Evolutionary conservation across 2,113 vertebrate species (phyloP).

Genomic region (Podarcis raffonei): DNA sequence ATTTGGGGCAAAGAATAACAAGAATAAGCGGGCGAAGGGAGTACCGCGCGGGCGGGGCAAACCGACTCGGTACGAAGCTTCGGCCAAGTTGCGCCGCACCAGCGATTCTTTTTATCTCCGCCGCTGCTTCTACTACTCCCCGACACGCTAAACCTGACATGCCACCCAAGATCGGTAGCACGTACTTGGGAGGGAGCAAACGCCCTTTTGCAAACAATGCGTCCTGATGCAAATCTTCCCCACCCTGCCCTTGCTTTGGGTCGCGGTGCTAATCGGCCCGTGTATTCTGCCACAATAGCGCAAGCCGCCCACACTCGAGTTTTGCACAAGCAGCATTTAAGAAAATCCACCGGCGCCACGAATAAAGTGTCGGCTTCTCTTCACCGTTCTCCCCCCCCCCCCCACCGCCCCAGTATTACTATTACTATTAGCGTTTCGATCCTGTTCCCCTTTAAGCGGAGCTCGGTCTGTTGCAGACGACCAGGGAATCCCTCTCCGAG

Average conservation of each 20-base stretch:
- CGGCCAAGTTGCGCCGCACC: neutral
- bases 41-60: too few species aligned
- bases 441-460: conserved; percentile 48
- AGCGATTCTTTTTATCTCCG: neutral
- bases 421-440: neutral
- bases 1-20: neutral
- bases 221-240: neutral
- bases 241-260: conserved; percentile 21
- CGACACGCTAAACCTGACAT: neutral
- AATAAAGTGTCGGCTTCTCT: neutral
- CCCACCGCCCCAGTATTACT: too few species aligned
- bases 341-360: neutral
- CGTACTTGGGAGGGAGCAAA: conserved; percentile 32
- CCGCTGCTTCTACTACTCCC: too few species aligned
- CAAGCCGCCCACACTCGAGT: neutral
- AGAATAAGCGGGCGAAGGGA: neutral
- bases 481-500: conserved; percentile 93
- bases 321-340: neutral
- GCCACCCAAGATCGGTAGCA: too few species aligned
- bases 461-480: conserved; percentile 32
- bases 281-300: neutral
- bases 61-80: too few species aligned
- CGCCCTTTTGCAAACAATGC: neutral
- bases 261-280: conserved; percentile 24
- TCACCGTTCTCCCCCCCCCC: too few species aligned